phyloP scores from a whole-genome alignment of 2,113 vertebrate genomes.

The Charina bottae region DNA sequence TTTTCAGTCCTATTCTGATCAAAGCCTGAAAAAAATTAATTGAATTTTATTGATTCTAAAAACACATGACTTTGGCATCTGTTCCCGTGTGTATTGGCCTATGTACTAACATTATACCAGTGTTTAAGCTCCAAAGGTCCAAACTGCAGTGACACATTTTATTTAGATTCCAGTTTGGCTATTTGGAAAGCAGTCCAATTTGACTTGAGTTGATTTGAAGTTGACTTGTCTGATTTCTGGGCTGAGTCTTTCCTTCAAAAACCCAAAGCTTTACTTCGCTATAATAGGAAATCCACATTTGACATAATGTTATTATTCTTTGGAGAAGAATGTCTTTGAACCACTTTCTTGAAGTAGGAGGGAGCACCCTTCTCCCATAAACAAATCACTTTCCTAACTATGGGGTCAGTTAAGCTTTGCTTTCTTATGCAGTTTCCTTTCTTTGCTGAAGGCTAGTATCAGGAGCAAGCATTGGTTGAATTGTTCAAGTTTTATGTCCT shows the following conservation, averaged over 20 bases:
- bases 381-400: not conserved
- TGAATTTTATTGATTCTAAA: not conserved
- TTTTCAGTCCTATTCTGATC: not conserved
- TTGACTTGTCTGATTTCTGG: not conserved
- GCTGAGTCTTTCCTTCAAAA: not conserved
- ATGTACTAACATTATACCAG: not conserved
- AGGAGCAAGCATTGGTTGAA: not conserved
- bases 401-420: not conserved
- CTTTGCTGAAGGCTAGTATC: not conserved
- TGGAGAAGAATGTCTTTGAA: not conserved
- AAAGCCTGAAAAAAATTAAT: not conserved
- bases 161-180: too few species aligned
- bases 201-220: not conserved
- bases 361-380: not conserved
- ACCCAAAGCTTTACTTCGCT: not conserved
- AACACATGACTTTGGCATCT: not conserved
- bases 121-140: not conserved
- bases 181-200: not conserved
- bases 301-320: not conserved
- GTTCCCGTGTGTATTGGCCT: not conserved
- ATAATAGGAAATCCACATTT: not conserved
- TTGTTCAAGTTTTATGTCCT: not conserved
- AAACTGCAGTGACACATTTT: not conserved
- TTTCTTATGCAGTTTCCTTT: not conserved
- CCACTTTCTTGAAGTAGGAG: not conserved